Percentiles rank a stretch among this genome's conserved stretches.
phyloP scores from a whole-genome alignment of 1,140 invertebrate genomes.

The Paraescarpia echinospica region DNA sequence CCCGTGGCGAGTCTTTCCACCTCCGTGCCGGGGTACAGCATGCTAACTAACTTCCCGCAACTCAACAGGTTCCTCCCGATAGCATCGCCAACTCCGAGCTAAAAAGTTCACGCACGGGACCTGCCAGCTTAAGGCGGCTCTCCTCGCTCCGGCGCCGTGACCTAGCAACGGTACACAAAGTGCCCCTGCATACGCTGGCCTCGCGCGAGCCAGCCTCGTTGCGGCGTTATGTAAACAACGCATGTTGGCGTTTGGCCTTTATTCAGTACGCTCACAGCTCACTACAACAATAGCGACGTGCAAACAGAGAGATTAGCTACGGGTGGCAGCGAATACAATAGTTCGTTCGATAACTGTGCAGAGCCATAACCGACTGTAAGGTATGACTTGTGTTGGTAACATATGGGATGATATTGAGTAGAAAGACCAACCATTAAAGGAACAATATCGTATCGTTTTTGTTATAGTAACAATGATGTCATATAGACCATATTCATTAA shows the following conservation, averaged over 20 bases:
- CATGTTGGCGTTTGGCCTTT: neutral
- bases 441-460: neutral
- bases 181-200: neutral
- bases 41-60: neutral
- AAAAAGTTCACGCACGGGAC: conserved; percentile 3
- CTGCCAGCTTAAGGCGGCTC: neutral
- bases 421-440: neutral
- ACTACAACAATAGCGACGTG: neutral
- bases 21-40: neutral
- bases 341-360: neutral
- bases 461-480: neutral
- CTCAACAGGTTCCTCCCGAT: neutral
- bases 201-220: neutral
- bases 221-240: neutral
- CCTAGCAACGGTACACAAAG: neutral
- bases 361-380: neutral
- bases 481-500: too few species aligned
- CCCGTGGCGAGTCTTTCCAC: neutral
- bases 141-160: neutral
- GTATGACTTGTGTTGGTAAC: neutral
- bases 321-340: neutral
- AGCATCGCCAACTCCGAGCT: neutral
- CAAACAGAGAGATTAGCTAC: neutral
- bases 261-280: neutral
- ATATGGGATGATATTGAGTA: neutral